A percentile compares a stretch with the other conserved stretches of the same genome.
Conservation (phyloP, 2,797 vertebrate genomes). For the Chelon auratus region DNA sequence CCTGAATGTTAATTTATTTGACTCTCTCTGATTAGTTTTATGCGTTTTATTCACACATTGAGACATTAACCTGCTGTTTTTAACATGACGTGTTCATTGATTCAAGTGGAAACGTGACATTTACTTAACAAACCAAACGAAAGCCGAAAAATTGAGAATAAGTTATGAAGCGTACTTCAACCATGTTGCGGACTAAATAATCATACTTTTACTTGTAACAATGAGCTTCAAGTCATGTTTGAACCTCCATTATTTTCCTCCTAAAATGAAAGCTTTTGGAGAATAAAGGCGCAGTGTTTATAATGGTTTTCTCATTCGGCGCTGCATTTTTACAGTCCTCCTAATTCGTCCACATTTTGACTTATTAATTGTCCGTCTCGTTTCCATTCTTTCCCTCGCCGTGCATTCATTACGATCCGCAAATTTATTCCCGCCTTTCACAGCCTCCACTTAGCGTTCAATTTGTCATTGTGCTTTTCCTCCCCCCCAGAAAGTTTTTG, state of each 20-base stretch:
- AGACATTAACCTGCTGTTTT: conserved; percentile 24
- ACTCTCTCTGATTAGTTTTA: conserved; percentile 4
- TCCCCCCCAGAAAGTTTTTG: conserved; percentile 34
- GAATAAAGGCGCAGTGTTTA: conserved; percentile 39
- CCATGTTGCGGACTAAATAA: conserved; percentile 23
- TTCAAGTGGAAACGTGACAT: background rate
- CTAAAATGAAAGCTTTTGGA: conserved; percentile 47
- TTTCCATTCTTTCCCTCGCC: conserved; percentile 54
- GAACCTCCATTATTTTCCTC: conserved; percentile 15
- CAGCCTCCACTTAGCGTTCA: conserved; percentile 55
- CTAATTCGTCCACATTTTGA: conserved; percentile 65
- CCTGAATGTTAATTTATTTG: conserved; percentile 58
- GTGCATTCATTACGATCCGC: conserved; percentile 60
- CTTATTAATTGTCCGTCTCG: conserved; percentile 61
- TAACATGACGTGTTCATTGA: conserved; percentile 5
- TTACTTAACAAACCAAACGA: conserved; percentile 11
- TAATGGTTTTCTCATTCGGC: conserved; percentile 44
- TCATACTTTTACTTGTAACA: conserved; percentile 30
- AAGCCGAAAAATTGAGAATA: background rate
- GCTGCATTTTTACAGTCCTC: conserved; percentile 46
- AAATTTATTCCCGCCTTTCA: conserved; percentile 64
- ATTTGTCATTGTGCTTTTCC: conserved; percentile 52
- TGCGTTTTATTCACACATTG: conserved; percentile 8
- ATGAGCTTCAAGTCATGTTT: conserved; percentile 23
- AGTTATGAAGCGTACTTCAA: conserved; percentile 18